Evolutionary conservation across 2,888 invertebrate genomes (phyloP).

Genomic region (Chloroclystis v-ata): DNA sequence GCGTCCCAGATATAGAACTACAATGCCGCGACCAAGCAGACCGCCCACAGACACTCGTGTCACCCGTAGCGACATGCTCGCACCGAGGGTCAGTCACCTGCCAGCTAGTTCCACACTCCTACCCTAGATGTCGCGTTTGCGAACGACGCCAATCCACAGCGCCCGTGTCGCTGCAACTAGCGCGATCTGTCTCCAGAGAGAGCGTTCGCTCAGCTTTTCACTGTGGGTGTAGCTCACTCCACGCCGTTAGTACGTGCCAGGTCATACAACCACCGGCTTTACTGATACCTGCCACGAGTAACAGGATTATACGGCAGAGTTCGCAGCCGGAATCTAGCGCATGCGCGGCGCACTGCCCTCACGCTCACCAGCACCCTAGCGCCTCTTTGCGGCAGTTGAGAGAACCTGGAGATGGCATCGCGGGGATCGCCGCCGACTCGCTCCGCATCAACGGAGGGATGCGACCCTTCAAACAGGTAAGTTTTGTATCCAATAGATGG

Average conservation of each 20-base stretch:
- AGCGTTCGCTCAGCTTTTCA: constrained; percentile 86
- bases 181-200: constrained; percentile 90
- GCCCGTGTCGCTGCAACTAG: constrained; percentile 86
- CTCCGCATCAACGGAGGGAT: constrained; percentile 97
- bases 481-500: constrained; percentile 57
- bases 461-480: constrained; percentile 96
- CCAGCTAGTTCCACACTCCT: constrained; percentile 82
- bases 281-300: constrained; percentile 83
- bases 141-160: constrained; percentile 90
- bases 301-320: constrained; percentile 92
- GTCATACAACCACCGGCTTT: constrained; percentile 84
- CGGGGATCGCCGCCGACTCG: constrained; percentile 97
- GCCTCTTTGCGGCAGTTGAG: constrained; percentile 91
- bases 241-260: constrained; percentile 80
- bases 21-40: constrained; percentile 82
- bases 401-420: constrained; percentile 91
- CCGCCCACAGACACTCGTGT: constrained; percentile 73
- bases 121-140: constrained; percentile 82
- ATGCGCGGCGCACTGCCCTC: constrained; percentile 81
- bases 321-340: constrained; percentile 88
- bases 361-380: constrained; percentile 85
- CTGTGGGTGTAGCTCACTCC: constrained; percentile 76
- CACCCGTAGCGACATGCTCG: constrained; percentile 77
- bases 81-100: constrained; percentile 82
- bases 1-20: constrained; percentile 89